Base-by-base conservation (phyloP, 1,140 invertebrate species). In the Drosophila jambulina region DNA sequence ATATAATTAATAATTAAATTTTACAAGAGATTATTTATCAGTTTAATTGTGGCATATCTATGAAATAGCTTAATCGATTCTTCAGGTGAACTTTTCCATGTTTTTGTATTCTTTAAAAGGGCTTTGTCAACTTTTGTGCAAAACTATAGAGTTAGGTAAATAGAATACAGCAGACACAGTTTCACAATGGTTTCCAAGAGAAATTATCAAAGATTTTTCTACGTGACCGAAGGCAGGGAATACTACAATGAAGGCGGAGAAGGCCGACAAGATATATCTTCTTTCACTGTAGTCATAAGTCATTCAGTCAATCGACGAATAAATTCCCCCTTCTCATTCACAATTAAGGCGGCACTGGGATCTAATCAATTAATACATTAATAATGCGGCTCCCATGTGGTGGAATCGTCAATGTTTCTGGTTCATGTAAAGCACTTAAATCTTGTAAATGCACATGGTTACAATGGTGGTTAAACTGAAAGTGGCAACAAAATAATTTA, bases 341-440 rank as follows among this genome's bases (percentile, higher is more conserved):
- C 57, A 74, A 75, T 75, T 48, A 54, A 48, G 46, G 46, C 59
- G 65, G 25, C 65, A 67, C 81, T 71, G 43, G 36, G 58, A 62
- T 75, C 53, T 32, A 65, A 84, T 80, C 81, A 85, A 84, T 84
- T 80, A 85, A 84, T 77, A 51, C 54, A 85, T 69, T 80, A 77
- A 72, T 57, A 64, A 23, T 64, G 43, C 38, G 21, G 23, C 40
- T 25, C 3, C 42, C 49, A 40, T 61, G 46, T 19, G 48, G 27
- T 34, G 29, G 25, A 17, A 46, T 15, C 69, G 15, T 59, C 67
- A 71, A 40, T 53, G 42, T 9, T 75, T 75, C 32, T 75, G 69
- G 25, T 49, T 74, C 58, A 74, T 63, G 70, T 46, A 62, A 75
- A 53, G 36, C 49, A 71, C 42, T 71, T 54, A 34, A 34, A 25